Percentiles rank a stretch among this genome's conserved stretches.
These are phyloP conservation scores for Coccyzus lansbergi DNA, from an alignment of 2,797 vertebrate species.

Conservation along the genomic window DNA sequence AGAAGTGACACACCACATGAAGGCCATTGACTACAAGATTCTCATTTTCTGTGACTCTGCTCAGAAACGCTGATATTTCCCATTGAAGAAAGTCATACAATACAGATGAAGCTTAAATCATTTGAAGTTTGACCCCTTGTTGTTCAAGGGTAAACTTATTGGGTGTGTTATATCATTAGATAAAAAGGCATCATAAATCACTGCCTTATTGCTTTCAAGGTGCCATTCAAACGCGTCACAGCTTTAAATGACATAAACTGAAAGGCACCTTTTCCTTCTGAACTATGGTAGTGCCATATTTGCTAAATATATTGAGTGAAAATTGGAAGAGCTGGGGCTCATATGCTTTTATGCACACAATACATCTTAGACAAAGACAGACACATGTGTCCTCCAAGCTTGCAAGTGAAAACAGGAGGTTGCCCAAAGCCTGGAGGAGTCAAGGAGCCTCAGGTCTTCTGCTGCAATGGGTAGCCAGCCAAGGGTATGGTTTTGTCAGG, in stretches of 20 bases:
- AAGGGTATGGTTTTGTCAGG: background rate
- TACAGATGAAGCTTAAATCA: background rate
- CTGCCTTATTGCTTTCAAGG: background rate
- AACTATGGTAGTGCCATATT: background rate
- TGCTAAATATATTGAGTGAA: background rate
- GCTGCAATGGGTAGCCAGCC: background rate
- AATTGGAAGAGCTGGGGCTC: background rate
- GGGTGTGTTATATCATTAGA: background rate
- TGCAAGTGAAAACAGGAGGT: accelerated
- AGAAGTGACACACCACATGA: background rate
- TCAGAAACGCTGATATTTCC: background rate
- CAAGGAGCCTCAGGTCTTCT: background rate
- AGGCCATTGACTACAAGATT: background rate
- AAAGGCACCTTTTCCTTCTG: background rate
- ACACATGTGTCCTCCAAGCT: accelerated
- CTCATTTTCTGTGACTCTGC: background rate
- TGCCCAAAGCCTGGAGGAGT: background rate
- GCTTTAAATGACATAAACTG: background rate
- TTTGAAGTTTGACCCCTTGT: background rate
- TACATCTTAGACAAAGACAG: background rate
- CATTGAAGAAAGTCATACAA: background rate
- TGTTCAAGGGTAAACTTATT: background rate
- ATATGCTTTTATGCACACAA: accelerated
- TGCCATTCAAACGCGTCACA: background rate
- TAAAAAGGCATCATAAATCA: background rate